phyloP scores from a whole-genome alignment of 2,797 vertebrate species.

The Rhinoraja longicauda region DNA sequence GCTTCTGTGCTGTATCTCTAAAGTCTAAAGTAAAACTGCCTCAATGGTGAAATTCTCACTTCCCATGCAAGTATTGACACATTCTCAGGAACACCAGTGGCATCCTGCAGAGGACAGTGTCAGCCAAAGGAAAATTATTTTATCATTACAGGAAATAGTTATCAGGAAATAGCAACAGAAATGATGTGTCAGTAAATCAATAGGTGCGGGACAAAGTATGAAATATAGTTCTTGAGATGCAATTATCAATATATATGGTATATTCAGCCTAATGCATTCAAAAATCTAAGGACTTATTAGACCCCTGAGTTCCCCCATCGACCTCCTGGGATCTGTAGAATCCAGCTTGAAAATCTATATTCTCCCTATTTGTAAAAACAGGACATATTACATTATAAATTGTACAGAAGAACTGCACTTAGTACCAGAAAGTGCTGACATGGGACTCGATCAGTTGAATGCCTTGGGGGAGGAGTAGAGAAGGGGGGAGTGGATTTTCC shows the following conservation, averaged over 20 bases:
- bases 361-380: not conserved
- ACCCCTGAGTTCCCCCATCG: not conserved
- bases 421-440: not conserved
- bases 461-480: too few species aligned
- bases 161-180: not conserved
- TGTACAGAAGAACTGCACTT: not conserved
- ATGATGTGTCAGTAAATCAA: constrained; percentile 15
- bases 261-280: not conserved
- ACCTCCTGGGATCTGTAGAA: not conserved
- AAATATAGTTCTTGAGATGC: not conserved
- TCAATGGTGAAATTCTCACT: not conserved
- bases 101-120: not conserved
- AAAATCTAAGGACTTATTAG: not conserved
- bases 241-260: not conserved
- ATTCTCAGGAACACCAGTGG: not conserved
- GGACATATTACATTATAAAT: not conserved
- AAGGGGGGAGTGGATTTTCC: not conserved
- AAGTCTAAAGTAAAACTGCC: not conserved
- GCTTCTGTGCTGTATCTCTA: too few species aligned
- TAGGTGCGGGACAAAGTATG: not conserved
- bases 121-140: not conserved
- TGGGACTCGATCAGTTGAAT: not conserved
- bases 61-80: not conserved
- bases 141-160: not conserved
- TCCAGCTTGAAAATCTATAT: constrained; percentile 6